Evolutionary conservation across 35 echinoderm and acorn worm species (phyloP).

Genomic region (Nesometra sesokonis): DNA sequence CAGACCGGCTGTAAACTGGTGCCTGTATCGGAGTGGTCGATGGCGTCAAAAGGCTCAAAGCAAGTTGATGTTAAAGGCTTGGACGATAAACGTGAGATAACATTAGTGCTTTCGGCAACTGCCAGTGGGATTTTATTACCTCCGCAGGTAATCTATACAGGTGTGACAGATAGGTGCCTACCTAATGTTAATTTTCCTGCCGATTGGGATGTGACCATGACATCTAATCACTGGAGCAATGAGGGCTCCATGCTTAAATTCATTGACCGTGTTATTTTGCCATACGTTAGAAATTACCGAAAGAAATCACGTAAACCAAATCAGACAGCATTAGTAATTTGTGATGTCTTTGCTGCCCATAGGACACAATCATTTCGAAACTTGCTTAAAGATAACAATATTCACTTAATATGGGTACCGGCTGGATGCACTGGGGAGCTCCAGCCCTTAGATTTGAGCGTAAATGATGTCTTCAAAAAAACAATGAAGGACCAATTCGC

Average conservation of each 20-base stretch:
- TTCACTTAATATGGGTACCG: neutral
- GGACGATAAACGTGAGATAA: constrained; percentile 15
- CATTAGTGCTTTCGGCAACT: neutral
- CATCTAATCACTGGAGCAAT: constrained; percentile 15
- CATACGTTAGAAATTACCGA: neutral
- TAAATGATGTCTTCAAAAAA: too few species aligned
- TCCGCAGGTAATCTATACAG: constrained; percentile 8
- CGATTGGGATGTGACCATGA: constrained; percentile 14
- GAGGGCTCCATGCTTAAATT: neutral
- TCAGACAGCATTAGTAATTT: neutral
- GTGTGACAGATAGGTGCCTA: constrained; percentile 1
- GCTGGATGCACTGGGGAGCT: neutral
- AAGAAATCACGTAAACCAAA: neutral
- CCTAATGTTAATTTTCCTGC: constrained; percentile 6
- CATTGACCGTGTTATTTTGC: neutral
- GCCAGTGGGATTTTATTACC: neutral
- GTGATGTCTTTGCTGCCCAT: neutral
- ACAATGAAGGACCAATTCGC: too few species aligned
- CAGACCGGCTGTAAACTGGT: constrained; percentile 8
- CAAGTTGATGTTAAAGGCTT: constrained; percentile 5
- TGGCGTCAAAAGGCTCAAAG: constrained; percentile 3
- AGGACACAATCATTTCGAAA: neutral
- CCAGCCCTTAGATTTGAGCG: too few species aligned
- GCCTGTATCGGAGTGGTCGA: constrained; percentile 9
- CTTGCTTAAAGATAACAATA: neutral